These are phyloP conservation scores for Eudasyphora cyanicolor DNA, from an alignment of 2,888 invertebrate genomes.

Conservation along the genomic window DNA sequence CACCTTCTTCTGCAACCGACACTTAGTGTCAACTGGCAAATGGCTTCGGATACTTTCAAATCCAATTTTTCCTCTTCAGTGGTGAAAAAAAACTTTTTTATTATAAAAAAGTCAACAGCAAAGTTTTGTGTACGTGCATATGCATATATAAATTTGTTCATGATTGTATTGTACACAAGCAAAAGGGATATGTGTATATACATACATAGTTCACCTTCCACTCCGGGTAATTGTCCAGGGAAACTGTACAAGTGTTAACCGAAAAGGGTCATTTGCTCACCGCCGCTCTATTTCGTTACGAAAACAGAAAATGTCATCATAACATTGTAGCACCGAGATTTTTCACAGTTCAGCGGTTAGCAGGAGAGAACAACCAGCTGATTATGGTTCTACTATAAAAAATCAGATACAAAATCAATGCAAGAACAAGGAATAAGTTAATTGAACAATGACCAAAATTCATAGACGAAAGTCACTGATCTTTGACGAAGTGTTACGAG, in stretches of 20 bases:
- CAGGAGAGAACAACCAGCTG: background rate
- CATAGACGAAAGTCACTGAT: no score
- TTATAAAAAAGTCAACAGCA: background rate
- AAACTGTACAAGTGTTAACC: background rate
- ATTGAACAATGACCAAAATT: no score
- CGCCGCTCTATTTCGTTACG: background rate
- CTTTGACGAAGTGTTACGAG: no score
- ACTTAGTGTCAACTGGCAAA: background rate
- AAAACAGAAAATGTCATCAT: no score
- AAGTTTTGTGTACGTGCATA: background rate
- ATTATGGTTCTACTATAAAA: no score
- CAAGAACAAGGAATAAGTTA: no score
- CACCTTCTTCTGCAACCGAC: no score
- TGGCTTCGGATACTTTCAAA: background rate
- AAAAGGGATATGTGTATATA: background rate
- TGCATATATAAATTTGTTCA: background rate
- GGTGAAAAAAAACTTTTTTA: background rate
- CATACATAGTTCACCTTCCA: background rate
- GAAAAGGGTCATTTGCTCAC: background rate
- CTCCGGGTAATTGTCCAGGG: conserved; percentile 1
- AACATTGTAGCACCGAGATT: background rate
- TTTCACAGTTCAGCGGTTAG: background rate
- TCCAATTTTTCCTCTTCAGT: background rate
- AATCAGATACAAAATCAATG: no score
- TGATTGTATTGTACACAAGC: background rate